Evolutionary conservation across 2,797 vertebrate genomes (phyloP).

Genomic region (Taeniopygia guttata): DNA sequence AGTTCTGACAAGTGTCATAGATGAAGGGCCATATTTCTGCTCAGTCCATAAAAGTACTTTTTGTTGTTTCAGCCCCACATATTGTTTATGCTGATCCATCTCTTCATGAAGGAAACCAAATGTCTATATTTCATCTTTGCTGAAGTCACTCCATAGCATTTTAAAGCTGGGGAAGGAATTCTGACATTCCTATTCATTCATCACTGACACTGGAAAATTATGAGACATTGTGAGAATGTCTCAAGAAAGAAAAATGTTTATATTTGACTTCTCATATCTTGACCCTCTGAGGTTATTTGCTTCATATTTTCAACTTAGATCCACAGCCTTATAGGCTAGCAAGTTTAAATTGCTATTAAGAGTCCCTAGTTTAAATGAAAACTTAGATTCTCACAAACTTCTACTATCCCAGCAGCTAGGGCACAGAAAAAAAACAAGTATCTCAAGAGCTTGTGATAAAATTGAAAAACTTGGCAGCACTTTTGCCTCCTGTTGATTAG

Average conservation of each 20-base stretch:
- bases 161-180: not conserved
- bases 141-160: not conserved
- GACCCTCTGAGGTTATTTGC: conserved; percentile 27
- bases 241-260: conserved; percentile 52
- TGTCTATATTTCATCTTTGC: not conserved
- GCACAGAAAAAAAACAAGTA: not conserved
- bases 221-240: not conserved
- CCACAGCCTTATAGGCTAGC: not conserved
- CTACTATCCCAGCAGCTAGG: not conserved
- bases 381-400: not conserved
- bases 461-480: not conserved
- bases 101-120: conserved; percentile 2
- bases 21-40: not conserved
- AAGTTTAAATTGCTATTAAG: not conserved
- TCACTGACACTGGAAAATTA: conserved; percentile 4
- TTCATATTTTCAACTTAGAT: conserved; percentile 30
- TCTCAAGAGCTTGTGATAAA: not conserved
- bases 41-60: not conserved
- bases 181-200: not conserved
- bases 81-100: not conserved
- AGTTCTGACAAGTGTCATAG: not conserved
- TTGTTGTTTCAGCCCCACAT: not conserved
- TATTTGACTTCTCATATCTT: not conserved
- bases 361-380: not conserved
- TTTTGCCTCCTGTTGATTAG: not conserved